These are phyloP conservation scores for Eubasilissa regina DNA, from an alignment of 1,140 invertebrate species.

Conservation along the genomic window DNA sequence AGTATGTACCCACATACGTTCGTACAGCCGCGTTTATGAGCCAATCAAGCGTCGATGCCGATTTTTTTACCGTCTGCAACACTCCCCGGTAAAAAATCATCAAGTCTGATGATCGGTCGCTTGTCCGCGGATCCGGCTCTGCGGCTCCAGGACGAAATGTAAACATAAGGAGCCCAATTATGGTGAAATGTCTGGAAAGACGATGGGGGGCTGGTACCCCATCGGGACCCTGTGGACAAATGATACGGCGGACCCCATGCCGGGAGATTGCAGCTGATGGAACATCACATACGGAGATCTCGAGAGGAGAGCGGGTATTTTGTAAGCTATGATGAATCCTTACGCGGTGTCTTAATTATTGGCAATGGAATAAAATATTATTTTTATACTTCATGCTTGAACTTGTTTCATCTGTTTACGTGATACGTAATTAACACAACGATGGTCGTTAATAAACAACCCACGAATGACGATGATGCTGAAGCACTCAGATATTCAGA, in stretches of 20 bases:
- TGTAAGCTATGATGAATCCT: not conserved
- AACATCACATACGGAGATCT: not conserved
- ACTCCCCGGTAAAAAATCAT: too few species aligned
- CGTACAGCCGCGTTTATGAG: too few species aligned
- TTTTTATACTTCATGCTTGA: too few species aligned
- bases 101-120: not conserved
- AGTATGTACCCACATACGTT: not conserved
- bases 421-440: too few species aligned
- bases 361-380: too few species aligned
- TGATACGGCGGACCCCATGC: conserved; percentile 24
- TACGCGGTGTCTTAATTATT: not conserved
- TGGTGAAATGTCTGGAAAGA: conserved; percentile 27
- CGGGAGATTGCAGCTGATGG: conserved; percentile 7
- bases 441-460: too few species aligned
- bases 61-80: not conserved
- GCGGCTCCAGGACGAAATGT: not conserved
- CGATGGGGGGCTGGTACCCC: conserved; percentile 11
- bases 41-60: not conserved
- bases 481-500: too few species aligned
- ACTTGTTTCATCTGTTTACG: too few species aligned
- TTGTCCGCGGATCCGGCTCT: not conserved
- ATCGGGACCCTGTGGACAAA: conserved; percentile 29
- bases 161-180: conserved; percentile 37
- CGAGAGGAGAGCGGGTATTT: not conserved
- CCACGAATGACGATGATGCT: too few species aligned